Conservation (phyloP, 2,888 invertebrate genomes). For the Hyppa rectilinea region DNA sequence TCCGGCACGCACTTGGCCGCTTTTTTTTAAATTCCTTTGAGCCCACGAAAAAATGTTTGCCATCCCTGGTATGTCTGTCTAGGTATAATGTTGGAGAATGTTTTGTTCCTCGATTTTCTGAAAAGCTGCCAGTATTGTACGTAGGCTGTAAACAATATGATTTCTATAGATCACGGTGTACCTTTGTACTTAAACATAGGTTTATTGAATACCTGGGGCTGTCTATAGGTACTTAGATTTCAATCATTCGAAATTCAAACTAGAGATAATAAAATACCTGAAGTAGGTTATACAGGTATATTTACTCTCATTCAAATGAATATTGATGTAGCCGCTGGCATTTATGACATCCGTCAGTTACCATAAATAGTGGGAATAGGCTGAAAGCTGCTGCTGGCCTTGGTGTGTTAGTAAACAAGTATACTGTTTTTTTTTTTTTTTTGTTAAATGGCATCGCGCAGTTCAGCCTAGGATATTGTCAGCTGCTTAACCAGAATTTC, state of each 20-base stretch:
- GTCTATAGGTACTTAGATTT: neutral
- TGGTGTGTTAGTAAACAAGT: too few relatives aligned
- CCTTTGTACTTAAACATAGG: neutral
- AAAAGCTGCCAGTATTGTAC: constrained; percentile 24
- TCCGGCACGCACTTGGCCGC: too few relatives aligned
- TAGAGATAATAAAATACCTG: neutral
- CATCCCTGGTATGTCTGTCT: neutral
- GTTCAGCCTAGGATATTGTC: too few relatives aligned
- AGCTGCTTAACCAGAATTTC: too few relatives aligned
- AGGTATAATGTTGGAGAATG: constrained; percentile 23
- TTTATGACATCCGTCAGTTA: too few relatives aligned
- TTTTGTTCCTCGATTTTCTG: constrained; percentile 46
- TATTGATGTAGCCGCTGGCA: too few relatives aligned
- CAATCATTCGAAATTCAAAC: neutral
- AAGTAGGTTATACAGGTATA: too few relatives aligned
- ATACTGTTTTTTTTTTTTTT: too few relatives aligned
- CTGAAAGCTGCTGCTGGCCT: too few relatives aligned
- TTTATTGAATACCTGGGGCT: constrained; percentile 12
- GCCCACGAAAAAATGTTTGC: constrained; percentile 9
- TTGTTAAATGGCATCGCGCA: too few relatives aligned
- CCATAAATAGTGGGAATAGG: too few relatives aligned
- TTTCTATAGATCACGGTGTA: constrained; percentile 8
- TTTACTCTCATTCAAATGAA: too few relatives aligned
- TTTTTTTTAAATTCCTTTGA: neutral
- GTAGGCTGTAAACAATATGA: constrained; percentile 20